phyloP scores from a whole-genome alignment of 2,888 invertebrate species.

The Nephrotoma appendiculata region DNA sequence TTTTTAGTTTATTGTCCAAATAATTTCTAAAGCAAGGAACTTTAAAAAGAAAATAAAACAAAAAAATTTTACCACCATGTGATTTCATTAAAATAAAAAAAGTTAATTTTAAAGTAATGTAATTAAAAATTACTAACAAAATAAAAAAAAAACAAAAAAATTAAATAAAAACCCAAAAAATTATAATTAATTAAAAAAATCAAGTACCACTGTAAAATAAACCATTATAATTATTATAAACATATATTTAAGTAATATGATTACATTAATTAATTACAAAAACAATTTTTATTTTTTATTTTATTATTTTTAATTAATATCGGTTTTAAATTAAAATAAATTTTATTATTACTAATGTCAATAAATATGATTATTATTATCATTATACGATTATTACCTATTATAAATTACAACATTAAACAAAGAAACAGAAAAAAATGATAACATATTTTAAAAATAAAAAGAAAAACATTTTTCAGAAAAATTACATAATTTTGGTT shows the following conservation, averaged over 20 bases:
- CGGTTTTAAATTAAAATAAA: neutral
- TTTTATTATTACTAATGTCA: neutral
- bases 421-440: neutral
- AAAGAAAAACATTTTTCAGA: neutral
- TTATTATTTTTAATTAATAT: neutral
- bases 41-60: neutral
- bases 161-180: neutral
- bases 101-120: neutral
- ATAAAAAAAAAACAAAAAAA: neutral
- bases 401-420: neutral
- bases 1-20: too few species aligned
- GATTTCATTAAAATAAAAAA: conserved; percentile 5
- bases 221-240: neutral
- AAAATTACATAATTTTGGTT: neutral
- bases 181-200: neutral
- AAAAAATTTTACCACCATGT: conserved; percentile 6
- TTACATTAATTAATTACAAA: neutral
- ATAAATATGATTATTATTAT: neutral
- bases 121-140: neutral
- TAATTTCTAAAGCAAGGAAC: neutral
- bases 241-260: neutral
- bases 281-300: neutral
- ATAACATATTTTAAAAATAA: neutral
- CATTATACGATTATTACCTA: neutral
- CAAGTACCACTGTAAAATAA: neutral